Conservation (phyloP, 2,888 invertebrate species). For the Cordilura impudica region DNA sequence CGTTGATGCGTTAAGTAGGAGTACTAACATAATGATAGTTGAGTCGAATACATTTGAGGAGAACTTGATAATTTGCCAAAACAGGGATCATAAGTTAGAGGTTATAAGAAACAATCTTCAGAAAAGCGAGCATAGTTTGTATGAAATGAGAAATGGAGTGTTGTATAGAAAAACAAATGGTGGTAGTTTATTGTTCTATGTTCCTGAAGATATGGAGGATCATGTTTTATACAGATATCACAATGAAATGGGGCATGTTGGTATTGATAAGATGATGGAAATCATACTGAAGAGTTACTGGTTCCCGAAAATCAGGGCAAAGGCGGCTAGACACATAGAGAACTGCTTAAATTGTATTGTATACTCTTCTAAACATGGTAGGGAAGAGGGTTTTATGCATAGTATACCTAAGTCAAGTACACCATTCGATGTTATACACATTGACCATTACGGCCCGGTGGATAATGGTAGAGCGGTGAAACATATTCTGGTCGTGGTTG, state of each 20-base stretch:
- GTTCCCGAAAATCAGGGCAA: slow-evolving; percentile 32
- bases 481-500: slow-evolving; percentile 44
- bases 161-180: slow-evolving; percentile 3
- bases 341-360: slow-evolving; percentile 34
- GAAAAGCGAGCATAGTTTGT: neutral
- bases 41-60: slow-evolving; percentile 27
- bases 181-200: slow-evolving; percentile 29
- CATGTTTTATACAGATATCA: slow-evolving; percentile 46
- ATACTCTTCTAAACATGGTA: slow-evolving; percentile 24
- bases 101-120: slow-evolving; percentile 15
- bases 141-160: slow-evolving; percentile 6
- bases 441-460: slow-evolving; percentile 27
- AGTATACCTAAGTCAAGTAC: slow-evolving; percentile 22
- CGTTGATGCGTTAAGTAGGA: slow-evolving; percentile 27
- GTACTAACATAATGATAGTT: slow-evolving; percentile 1
- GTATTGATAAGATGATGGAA: slow-evolving; percentile 13
- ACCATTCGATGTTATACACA: slow-evolving; percentile 39
- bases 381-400: slow-evolving; percentile 35
- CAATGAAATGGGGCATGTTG: slow-evolving; percentile 44
- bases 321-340: slow-evolving; percentile 5
- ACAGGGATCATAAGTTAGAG: slow-evolving; percentile 26
- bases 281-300: slow-evolving; percentile 38
- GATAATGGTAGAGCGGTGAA: slow-evolving; percentile 28
- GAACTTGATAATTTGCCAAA: slow-evolving; percentile 20
- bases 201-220: slow-evolving; percentile 37